These are phyloP conservation scores for Aegotheles bennettii DNA, from an alignment of 2,113 vertebrate genomes.

Conservation along the genomic window DNA sequence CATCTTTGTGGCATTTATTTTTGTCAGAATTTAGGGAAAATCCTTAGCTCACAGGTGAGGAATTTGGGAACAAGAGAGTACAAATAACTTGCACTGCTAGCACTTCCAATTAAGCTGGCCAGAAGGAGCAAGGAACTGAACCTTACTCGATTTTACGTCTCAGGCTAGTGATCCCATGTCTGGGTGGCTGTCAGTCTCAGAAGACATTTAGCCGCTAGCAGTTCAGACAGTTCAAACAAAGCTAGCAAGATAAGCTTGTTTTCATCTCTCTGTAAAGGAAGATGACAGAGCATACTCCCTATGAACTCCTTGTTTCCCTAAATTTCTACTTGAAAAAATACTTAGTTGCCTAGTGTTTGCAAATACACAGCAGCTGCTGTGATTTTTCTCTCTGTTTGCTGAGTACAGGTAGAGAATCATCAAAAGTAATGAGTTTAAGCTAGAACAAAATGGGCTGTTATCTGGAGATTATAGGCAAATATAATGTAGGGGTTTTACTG, in stretches of 20 bases:
- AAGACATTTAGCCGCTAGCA: not conserved
- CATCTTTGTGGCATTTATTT: not conserved
- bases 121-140: not conserved
- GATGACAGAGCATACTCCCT: not conserved
- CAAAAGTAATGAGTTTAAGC: not conserved
- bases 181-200: not conserved
- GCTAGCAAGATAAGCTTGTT: not conserved
- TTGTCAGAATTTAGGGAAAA: not conserved
- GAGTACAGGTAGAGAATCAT: not conserved
- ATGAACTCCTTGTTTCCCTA: not conserved
- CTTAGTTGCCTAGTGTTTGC: not conserved
- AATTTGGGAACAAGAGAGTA: not conserved
- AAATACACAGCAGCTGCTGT: not conserved
- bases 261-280: not conserved
- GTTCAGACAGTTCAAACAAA: not conserved
- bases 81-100: not conserved
- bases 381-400: not conserved
- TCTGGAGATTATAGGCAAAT: not conserved
- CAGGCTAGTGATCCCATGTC: rapidly evolving
- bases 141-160: rapidly evolving
- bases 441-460: not conserved
- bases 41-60: not conserved
- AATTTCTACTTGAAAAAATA: not conserved
- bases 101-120: not conserved
- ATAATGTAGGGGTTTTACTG: not conserved